Evolutionary conservation across 2,113 vertebrate species (phyloP), one percentile per base, ranked within the genome.

Genomic region (Brachyhypopomus occidentalis): DNA sequence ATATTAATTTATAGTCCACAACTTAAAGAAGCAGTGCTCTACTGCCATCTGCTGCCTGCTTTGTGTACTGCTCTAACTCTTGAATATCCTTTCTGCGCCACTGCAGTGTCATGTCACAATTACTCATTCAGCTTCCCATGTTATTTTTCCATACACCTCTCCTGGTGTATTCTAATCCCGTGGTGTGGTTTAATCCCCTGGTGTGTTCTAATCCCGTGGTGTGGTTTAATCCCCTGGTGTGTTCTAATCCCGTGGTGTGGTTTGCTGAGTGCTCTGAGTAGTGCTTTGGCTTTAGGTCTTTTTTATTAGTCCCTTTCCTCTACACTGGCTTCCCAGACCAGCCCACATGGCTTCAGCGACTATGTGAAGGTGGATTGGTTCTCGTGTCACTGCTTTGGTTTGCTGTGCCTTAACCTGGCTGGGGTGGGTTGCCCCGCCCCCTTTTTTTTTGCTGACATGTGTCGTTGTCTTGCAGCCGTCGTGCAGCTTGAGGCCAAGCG

Each of bases 391-490:
- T 5, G 23, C n/a, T 69, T 38, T 71, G 62, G 36, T 78, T 77
- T 78, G 63, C 72, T 22, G 30, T 79, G 67, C 45, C n/a, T 77
- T 11, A 19, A 20, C 25, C 12, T 58, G 48, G 20, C 25, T 48
- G 23, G 25, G 11, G 59, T 79, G 67, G 20, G 7, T 71, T 66
- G 70, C 27, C 23, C 60, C 22, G 55, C 38, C 60, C 58, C 63
- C 23, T 4, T 41, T 41, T 41, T 34, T 70, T 80, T 72, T 64
- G 64, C 78, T 81, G 74, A 79, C 83, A 76, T 84, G 48, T 89
- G 72, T 34, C 92, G 91, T 94, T 83, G 80, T 79, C 93, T 94
- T 95, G 88, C 94, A 96, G 94, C 93, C 87, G 91, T 83, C 83
- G 71, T 87, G 83, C 92, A 91, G 90, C 92, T 89, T 91, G 93